Evolutionary conservation across 2,797 vertebrate species (phyloP).

Genomic region (Cottoperca gobio): DNA sequence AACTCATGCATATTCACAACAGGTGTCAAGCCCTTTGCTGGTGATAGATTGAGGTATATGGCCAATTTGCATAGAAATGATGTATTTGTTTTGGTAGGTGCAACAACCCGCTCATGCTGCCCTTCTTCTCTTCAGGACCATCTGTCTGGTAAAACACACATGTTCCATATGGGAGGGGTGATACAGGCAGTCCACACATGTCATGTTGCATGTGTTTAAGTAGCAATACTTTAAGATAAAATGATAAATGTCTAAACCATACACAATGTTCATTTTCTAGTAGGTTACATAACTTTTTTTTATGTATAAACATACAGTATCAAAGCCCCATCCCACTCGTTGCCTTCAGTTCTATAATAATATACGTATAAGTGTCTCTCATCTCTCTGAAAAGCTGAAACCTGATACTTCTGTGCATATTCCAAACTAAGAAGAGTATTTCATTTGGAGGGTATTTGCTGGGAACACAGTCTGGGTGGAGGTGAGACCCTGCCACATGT

Average conservation of each 20-base stretch:
- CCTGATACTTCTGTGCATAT: too few species aligned
- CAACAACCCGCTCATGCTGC: slow-evolving; percentile 14
- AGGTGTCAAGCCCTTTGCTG: slow-evolving; percentile 45
- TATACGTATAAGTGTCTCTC: too few species aligned
- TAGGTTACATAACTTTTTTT: background rate
- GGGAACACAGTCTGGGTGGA: too few species aligned
- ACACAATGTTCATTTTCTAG: background rate
- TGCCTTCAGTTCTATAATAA: background rate
- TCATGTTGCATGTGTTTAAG: background rate
- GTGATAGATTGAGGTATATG: slow-evolving; percentile 56
- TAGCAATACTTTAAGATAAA: background rate
- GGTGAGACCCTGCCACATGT: too few species aligned
- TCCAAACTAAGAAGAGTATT: too few species aligned
- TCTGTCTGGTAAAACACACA: slow-evolving; percentile 29
- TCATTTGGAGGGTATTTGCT: too few species aligned
- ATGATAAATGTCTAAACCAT: background rate
- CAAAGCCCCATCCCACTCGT: background rate
- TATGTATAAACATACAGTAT: background rate
- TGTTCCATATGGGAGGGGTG: slow-evolving; percentile 10
- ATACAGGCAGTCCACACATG: background rate
- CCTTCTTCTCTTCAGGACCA: slow-evolving; percentile 26
- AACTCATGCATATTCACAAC: slow-evolving; percentile 81
- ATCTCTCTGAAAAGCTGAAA: background rate
- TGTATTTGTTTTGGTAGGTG: slow-evolving; percentile 53
- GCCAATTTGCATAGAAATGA: slow-evolving; percentile 63